These are phyloP conservation scores for Mionectes macconnelli DNA, from an alignment of 2,113 vertebrate genomes.

Conservation along the genomic window DNA sequence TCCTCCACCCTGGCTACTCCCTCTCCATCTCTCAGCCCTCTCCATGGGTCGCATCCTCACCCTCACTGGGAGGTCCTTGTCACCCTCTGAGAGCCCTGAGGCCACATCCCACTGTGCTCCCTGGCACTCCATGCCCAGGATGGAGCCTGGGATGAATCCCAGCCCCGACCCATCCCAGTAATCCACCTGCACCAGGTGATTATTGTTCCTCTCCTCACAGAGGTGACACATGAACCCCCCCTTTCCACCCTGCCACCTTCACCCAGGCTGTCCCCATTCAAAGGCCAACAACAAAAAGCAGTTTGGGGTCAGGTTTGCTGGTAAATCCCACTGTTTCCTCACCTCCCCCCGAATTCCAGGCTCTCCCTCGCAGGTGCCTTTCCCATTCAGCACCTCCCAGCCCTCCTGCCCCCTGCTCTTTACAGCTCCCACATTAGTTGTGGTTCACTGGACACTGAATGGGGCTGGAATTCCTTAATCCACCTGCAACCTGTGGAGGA, in stretches of 20 bases:
- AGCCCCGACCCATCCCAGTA: not conserved
- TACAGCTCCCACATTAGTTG: not conserved
- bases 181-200: accelerated
- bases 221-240: not conserved
- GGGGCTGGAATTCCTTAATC: conserved; percentile 67
- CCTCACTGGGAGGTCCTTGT: accelerated
- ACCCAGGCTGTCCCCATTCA: not conserved
- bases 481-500: not conserved
- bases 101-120: not conserved
- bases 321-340: not conserved
- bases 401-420: not conserved
- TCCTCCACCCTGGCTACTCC: not conserved
- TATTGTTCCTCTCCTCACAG: not conserved
- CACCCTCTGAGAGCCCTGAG: not conserved
- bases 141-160: accelerated
- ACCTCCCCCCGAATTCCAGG: not conserved
- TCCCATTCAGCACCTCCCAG: not conserved
- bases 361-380: not conserved
- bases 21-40: not conserved
- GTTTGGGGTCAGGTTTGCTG: not conserved
- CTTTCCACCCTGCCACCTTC: not conserved
- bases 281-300: not conserved
- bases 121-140: accelerated
- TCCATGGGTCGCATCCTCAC: not conserved
- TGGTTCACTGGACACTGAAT: conserved; percentile 29